Percentiles rank a stretch among this genome's conserved stretches.
phyloP scores from a whole-genome alignment of 2,797 vertebrate genomes.

The Mionectes olivaceus region DNA sequence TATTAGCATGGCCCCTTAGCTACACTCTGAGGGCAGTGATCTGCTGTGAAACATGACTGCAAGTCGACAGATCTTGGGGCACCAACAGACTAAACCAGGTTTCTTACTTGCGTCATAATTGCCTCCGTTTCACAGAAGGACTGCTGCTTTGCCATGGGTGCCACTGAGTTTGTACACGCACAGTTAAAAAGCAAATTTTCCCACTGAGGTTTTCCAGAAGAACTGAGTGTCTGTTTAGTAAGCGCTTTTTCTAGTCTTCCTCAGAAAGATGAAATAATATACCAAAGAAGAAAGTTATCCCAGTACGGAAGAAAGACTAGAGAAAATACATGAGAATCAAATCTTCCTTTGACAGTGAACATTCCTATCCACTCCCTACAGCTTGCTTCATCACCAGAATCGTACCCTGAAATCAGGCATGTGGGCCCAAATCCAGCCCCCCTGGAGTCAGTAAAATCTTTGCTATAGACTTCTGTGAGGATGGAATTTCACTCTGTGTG shows the following conservation, averaged over 20 bases:
- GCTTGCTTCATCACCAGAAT: constrained; percentile 10
- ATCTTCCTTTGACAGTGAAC: not conserved
- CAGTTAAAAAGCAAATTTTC: not conserved
- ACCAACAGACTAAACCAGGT: not conserved
- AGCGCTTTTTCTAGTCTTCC: not conserved
- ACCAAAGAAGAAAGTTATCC: not conserved
- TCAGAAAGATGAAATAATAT: not conserved
- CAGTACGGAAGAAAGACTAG: not conserved
- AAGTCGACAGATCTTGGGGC: not conserved
- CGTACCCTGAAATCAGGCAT: constrained; percentile 31
- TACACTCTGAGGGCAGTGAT: not conserved
- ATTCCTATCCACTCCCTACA: not conserved
- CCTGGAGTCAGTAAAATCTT: not conserved
- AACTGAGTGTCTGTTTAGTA: not conserved
- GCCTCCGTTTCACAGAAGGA: not conserved
- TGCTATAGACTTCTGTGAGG: not conserved
- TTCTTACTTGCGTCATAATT: not conserved
- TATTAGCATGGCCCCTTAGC: constrained; percentile 25
- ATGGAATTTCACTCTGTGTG: constrained; percentile 33
- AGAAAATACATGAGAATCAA: not conserved
- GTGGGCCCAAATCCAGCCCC: constrained; percentile 9
- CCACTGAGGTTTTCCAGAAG: not conserved
- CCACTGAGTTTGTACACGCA: accelerated
- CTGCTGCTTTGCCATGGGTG: not conserved
- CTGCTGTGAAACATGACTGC: constrained; percentile 20